Evolutionary conservation across 2,888 invertebrate genomes (phyloP), one percentile per base, ranked within the genome.

Genomic region (Dione vanillae): DNA sequence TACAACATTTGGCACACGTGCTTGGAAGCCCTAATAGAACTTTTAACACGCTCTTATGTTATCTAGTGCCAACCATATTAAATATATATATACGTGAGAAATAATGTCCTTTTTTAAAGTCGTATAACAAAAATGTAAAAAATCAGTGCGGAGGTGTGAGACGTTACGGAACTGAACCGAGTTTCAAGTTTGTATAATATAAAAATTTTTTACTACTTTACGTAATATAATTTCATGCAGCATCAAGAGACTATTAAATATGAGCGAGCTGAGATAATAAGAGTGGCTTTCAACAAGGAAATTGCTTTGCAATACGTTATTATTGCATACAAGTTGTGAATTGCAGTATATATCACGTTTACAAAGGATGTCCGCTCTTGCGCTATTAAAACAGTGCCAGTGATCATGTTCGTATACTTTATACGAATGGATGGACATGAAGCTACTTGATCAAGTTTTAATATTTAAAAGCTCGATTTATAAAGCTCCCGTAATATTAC

Each of bases 231-330:
- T 59, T 65, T 45, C 45, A 64, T 49, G 49, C 56, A 43, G 49
- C 40, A 67, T 67, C 43, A 67, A 71, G 56, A 49, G 6, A 54
- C 58, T 45, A 65, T 61, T 67, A 64, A 20, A 64, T 62, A 64
- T 62, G 56, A 56, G 67, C 40, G 67, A 67, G 66, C 52, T 47
- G 20, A 20, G 54, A 52, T 68, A 43, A 56, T 66, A 69, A 64
- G 47, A 49, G 41, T 35, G 49, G 58, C 51, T 69, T 67, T 66
- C 52, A 70, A 70, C 62, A n/a, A 70, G 70, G 67, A 72, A 70
- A 72, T 72, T 59, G 40, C 61, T 61, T 65, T 62, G 59, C 45
- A 52, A 68, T 61, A 70, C 37, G 43, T 41, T 19, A 45, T 54
- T 47, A 35, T 52, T 61, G 45, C 65, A 68, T 62, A 51, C 65